Evolutionary conservation across 1,140 invertebrate species (phyloP).

Genomic region (Leptinotarsa texana): DNA sequence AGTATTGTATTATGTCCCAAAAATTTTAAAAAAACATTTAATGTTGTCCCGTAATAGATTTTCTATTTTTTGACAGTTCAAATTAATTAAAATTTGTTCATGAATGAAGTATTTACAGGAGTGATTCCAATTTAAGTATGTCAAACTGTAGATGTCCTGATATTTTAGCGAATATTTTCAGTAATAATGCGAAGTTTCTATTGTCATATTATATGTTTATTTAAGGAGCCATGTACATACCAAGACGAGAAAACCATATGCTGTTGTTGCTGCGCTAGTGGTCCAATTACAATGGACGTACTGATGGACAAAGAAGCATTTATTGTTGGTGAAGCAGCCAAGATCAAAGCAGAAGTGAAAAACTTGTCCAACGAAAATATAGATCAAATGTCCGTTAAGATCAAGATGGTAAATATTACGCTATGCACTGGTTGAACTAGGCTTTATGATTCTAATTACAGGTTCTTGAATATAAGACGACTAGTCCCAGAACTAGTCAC

Average conservation of each 20-base stretch:
- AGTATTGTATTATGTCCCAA: no score
- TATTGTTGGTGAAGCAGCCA: constrained; percentile 18
- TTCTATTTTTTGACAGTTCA: no score
- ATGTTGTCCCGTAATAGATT: no score
- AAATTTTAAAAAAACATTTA: no score
- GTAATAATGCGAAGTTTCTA: no score
- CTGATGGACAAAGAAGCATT: constrained; percentile 25
- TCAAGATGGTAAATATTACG: constrained; percentile 12
- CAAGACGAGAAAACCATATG: constrained; percentile 29
- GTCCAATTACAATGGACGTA: constrained; percentile 23
- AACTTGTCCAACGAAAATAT: constrained; percentile 32
- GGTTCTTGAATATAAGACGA: constrained; percentile 21
- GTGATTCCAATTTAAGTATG: no score
- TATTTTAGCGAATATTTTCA: no score
- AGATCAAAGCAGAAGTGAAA: constrained; percentile 12
- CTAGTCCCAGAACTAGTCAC: constrained; percentile 9
- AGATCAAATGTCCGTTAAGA: not conserved
- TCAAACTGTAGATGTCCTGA: no score
- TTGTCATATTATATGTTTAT: not conserved
- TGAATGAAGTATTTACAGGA: no score
- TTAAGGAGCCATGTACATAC: constrained; percentile 19
- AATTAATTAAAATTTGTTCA: no score
- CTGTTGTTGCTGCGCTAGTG: constrained; percentile 29
- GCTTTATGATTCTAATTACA: not conserved
- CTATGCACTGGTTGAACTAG: no score